Conservation (phyloP, 1,140 invertebrate genomes). For the Argopecten irradians region DNA sequence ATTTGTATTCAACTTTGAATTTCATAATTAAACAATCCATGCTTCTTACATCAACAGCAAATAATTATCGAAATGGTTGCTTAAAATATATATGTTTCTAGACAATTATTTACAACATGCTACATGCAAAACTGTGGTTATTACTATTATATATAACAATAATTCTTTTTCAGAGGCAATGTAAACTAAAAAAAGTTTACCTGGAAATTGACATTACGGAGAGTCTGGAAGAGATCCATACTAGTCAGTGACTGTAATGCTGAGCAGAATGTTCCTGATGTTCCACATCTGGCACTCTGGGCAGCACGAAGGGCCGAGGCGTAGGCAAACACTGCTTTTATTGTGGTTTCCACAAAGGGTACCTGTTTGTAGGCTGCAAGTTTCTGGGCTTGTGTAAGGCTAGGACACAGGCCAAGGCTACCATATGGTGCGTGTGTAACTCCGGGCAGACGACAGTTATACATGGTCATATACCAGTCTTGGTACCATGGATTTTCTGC, state of each 20-base stretch:
- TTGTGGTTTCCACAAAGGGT: conserved; percentile 56
- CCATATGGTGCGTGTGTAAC: conserved; percentile 53
- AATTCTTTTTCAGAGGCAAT: too few species aligned
- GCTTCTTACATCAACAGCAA: too few species aligned
- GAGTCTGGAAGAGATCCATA: conserved; percentile 46
- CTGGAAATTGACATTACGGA: conserved; percentile 27
- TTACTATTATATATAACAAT: neutral
- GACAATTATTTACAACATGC: too few species aligned
- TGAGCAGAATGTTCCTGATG: conserved; percentile 41
- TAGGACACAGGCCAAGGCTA: conserved; percentile 42
- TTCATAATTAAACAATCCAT: too few species aligned
- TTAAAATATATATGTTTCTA: too few species aligned
- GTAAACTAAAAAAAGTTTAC: neutral
- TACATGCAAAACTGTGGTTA: too few species aligned
- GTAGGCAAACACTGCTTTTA: conserved; percentile 67
- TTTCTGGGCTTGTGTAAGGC: conserved; percentile 38
- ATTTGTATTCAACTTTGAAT: too few species aligned
- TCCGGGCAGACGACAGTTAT: conserved; percentile 56
- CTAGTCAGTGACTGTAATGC: conserved; percentile 47
- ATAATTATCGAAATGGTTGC: too few species aligned
- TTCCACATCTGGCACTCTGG: conserved; percentile 51
- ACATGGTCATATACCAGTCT: conserved; percentile 74
- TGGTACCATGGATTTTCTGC: conserved; percentile 75
- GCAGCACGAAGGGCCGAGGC: conserved; percentile 59
- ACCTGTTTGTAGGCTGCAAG: conserved; percentile 46